Evolutionary conservation across 2,888 invertebrate species (phyloP).

Genomic region (Meganola albula): DNA sequence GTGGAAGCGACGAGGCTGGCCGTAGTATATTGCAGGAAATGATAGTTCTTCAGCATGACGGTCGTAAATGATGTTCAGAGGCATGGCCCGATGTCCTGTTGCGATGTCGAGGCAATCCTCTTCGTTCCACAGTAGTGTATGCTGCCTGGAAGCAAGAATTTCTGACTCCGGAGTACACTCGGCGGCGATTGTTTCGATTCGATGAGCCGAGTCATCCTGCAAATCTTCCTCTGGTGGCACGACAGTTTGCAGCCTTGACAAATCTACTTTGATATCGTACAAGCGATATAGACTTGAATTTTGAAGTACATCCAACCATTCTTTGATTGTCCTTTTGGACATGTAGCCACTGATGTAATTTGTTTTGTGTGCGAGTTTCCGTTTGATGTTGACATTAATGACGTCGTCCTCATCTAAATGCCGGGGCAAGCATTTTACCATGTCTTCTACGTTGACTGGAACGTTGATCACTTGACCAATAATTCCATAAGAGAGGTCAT

Average conservation of each 20-base stretch:
- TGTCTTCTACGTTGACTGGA: constrained; percentile 37
- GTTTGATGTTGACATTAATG: constrained; percentile 38
- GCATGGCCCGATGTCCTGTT: constrained; percentile 32
- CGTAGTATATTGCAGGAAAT: constrained; percentile 49
- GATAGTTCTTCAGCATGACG: constrained; percentile 50
- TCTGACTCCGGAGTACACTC: constrained; percentile 22
- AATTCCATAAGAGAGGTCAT: constrained; percentile 39
- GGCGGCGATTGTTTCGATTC: constrained; percentile 31
- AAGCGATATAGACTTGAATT: constrained; percentile 30
- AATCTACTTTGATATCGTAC: constrained; percentile 34
- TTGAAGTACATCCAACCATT: constrained; percentile 32
- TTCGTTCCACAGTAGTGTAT: constrained; percentile 38
- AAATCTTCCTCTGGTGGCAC: constrained; percentile 15
- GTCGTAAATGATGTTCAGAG: constrained; percentile 40
- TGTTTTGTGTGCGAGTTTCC: constrained; percentile 32
- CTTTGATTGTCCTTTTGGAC: constrained; percentile 30
- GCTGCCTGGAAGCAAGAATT: constrained; percentile 31
- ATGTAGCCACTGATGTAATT: constrained; percentile 31
- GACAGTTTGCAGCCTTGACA: constrained; percentile 28
- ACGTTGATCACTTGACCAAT: constrained; percentile 48
- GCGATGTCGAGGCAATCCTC: constrained; percentile 34
- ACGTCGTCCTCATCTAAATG: constrained; percentile 37
- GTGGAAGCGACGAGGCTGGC: constrained; percentile 34
- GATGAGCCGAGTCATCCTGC: constrained; percentile 24
- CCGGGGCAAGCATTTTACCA: constrained; percentile 39